Evolutionary conservation across 35 echinoderm and acorn worm genomes (phyloP).

Genomic region (Ophioderma brevispina): DNA sequence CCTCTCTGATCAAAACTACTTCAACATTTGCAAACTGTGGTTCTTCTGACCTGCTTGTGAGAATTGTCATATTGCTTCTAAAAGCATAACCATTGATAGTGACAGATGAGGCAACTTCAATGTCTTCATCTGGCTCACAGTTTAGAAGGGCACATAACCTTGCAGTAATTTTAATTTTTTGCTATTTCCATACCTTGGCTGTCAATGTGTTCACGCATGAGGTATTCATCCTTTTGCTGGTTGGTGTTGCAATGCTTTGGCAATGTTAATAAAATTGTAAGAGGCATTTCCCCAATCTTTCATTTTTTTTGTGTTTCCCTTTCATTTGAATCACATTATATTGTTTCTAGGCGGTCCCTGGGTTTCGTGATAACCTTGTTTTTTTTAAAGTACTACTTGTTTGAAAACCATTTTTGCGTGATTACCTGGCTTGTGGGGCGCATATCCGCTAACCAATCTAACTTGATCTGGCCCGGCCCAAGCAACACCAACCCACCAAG

Average conservation of each 20-base stretch:
- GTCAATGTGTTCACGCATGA: conserved; percentile 33
- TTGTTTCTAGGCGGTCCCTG: too few relatives aligned
- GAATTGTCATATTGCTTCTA: conserved; percentile 33
- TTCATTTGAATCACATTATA: conserved; percentile 60
- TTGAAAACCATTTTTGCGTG: too few relatives aligned
- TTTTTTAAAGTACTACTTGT: too few relatives aligned
- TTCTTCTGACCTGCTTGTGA: conserved; percentile 41
- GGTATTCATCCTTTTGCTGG: conserved; percentile 33
- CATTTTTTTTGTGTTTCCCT: conserved; percentile 65
- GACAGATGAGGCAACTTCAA: conserved; percentile 6
- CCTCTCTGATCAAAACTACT: conserved; percentile 7
- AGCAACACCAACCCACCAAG: too few relatives aligned
- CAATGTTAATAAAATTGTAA: conserved; percentile 64
- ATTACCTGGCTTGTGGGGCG: too few relatives aligned
- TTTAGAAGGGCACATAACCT: conserved; percentile 1
- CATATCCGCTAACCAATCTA: too few relatives aligned
- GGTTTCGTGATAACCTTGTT: too few relatives aligned
- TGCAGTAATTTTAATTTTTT: conserved; percentile 23
- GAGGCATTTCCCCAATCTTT: conserved; percentile 53
- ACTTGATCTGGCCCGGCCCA: too few relatives aligned
- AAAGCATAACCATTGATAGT: conserved; percentile 35
- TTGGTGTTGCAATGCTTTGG: conserved; percentile 64
- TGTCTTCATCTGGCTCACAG: not conserved
- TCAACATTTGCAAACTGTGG: conserved; percentile 45
- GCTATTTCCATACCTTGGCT: conserved; percentile 12